Conservation (phyloP, 2,797 vertebrate genomes). For the Odontamblyopus lacepedii region DNA sequence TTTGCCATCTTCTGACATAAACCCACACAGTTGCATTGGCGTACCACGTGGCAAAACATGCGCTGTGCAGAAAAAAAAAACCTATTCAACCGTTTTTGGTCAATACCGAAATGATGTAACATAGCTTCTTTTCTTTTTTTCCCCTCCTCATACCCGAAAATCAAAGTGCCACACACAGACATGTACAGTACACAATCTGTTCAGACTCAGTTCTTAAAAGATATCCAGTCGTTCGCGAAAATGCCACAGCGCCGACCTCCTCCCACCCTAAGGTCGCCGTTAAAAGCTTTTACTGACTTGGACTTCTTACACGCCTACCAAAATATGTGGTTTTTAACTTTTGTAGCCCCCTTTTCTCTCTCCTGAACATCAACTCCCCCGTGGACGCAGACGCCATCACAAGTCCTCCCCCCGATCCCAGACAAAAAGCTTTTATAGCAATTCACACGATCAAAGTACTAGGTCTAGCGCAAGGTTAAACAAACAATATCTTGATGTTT, state of each 20-base stretch:
- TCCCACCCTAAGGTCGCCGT: conserved; percentile 12
- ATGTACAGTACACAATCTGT: conserved; percentile 29
- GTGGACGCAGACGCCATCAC: conserved; percentile 12
- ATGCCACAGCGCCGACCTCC: conserved; percentile 44
- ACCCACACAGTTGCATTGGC: conserved; percentile 56
- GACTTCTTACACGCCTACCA: conserved; percentile 27
- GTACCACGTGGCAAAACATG: conserved; percentile 23
- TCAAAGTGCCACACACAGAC: conserved; percentile 1
- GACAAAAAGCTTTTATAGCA: conserved; percentile 61
- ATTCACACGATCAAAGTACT: conserved; percentile 24
- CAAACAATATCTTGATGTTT: conserved; percentile 26
- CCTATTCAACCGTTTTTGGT: conserved; percentile 42
- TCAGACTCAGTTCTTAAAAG: conserved; percentile 46
- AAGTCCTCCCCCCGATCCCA: conserved; percentile 31
- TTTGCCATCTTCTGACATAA: conserved; percentile 66
- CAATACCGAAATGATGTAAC: conserved; percentile 26
- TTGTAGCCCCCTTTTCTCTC: conserved; percentile 16
- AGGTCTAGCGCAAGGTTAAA: conserved; percentile 55
- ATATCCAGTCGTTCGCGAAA: conserved; percentile 34
- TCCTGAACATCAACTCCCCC: conserved; percentile 19
- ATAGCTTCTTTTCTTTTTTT: conserved; percentile 28
- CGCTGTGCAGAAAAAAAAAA: conserved; percentile 12
- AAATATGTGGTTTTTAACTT: conserved; percentile 38
- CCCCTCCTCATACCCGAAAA: background rate
- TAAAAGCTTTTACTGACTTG: conserved; percentile 52